Percentiles rank a stretch among this genome's conserved stretches.
These are phyloP conservation scores for Gallinago jamesoni DNA, from an alignment of 2,113 vertebrate species.

Conservation along the genomic window DNA sequence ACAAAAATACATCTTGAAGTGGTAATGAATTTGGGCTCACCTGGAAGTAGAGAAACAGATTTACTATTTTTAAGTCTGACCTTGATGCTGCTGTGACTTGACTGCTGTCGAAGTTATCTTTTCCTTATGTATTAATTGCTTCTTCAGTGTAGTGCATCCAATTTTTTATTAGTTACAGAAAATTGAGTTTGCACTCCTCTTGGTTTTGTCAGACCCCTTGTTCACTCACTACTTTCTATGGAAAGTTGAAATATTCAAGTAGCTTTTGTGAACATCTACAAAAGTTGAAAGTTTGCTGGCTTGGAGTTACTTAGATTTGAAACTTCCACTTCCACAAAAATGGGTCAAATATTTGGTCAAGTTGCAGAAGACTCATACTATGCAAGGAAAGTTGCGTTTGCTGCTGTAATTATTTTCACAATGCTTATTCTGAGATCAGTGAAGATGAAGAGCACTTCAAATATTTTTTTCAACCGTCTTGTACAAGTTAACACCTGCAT, in stretches of 20 bases:
- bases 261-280: not conserved
- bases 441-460: not conserved
- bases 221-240: not conserved
- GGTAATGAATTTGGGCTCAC: not conserved
- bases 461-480: constrained; percentile 13
- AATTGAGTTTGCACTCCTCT: not conserved
- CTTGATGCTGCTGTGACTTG: not conserved
- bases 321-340: not conserved
- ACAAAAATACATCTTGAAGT: not conserved
- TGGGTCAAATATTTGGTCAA: not conserved
- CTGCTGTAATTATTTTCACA: not conserved
- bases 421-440: not conserved
- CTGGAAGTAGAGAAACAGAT: not conserved
- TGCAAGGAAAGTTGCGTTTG: not conserved
- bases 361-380: not conserved
- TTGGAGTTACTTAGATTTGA: not conserved
- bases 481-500: constrained; percentile 15
- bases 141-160: not conserved
- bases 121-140: not conserved
- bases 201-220: not conserved
- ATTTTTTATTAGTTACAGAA: not conserved
- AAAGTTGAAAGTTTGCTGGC: not conserved
- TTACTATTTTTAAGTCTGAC: not conserved
- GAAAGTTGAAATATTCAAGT: not conserved
- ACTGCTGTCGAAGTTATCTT: not conserved